Base-by-base conservation (phyloP, 2,888 invertebrate genomes). In the Quadroppia sp. region DNA sequence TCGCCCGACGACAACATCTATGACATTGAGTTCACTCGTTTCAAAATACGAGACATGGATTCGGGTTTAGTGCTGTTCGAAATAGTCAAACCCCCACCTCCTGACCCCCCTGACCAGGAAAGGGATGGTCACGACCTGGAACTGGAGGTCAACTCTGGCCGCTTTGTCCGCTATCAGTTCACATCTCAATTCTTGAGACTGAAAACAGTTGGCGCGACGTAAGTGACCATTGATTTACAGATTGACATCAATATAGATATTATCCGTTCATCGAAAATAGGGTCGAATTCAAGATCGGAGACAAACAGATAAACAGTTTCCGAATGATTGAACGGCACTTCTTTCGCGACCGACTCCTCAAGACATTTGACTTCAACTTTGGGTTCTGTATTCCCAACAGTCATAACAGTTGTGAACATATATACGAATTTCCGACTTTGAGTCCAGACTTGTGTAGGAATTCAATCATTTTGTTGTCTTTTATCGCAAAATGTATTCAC, bases 341-440 rank as follows among this genome's bases (percentile, higher is more conserved):
- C 85, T 98, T 96, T 84, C 86, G 92, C 75, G 94, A 98, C 80
- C 90, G 89, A 75, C 85, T 96, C 77, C 86, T 98, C 73, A 98
- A 99, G 85, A 95, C 94, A 13, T 98, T 99, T 85, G 98, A 99
- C 83, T 99, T 99, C 86, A 96, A 98, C 83, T 99, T 99, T 86
- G 98, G 98, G 67, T 99, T 96, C 83, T 98, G 98, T 83, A 97
- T 99, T 84, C 98, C 98, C 61, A 92, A 92, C 84, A 97, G 95
- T 76, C 89, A 91, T 81, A 99, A 99, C 83, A 94, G 96, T 15
- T 97, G 97, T 83, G 98, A 99, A 85, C 98, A 98, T 83, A 98
- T 99, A 83, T 99, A 99, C 81, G 96, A 98, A 84, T 97, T 99
- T 85, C 98, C 98, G 15, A 87, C 89, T 75, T 86, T 98, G 80